Conservation (phyloP, 2,797 vertebrate genomes). For the Crocodylus rhombifer region DNA sequence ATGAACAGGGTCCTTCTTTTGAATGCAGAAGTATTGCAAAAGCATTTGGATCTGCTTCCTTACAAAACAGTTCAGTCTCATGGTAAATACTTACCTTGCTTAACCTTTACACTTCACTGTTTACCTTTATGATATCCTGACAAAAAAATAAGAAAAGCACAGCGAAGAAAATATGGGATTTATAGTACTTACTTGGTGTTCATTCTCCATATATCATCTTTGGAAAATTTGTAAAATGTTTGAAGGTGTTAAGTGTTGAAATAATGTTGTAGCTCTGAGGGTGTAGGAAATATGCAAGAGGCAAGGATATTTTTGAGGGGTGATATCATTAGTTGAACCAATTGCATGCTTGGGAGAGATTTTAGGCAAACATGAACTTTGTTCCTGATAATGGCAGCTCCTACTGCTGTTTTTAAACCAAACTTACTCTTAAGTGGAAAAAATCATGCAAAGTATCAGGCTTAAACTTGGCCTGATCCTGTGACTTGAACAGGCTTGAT, state of each 20-base stretch:
- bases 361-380: too few relatives aligned
- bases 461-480: not conserved
- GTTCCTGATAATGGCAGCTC: too few relatives aligned
- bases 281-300: too few relatives aligned
- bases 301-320: too few relatives aligned
- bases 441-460: not conserved
- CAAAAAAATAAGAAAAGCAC: conserved; percentile 1
- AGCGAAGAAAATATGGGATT: not conserved
- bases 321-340: too few relatives aligned
- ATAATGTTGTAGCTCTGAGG: not conserved
- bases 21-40: conserved; percentile 88
- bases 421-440: not conserved
- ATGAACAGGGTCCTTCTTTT: conserved; percentile 89
- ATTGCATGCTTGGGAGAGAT: too few relatives aligned
- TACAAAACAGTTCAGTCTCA: conserved; percentile 91
- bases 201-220: not conserved
- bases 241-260: not conserved
- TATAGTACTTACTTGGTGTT: not conserved
- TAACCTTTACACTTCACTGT: conserved; percentile 22
- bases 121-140: conserved; percentile 18
- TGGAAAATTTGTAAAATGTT: not conserved
- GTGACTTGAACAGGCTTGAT: not conserved
- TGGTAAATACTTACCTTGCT: conserved; percentile 77
- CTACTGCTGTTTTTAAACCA: not conserved
- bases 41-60: conserved; percentile 88